Conservation (phyloP, 2,888 invertebrate genomes). For the Agrypnus murinus region DNA sequence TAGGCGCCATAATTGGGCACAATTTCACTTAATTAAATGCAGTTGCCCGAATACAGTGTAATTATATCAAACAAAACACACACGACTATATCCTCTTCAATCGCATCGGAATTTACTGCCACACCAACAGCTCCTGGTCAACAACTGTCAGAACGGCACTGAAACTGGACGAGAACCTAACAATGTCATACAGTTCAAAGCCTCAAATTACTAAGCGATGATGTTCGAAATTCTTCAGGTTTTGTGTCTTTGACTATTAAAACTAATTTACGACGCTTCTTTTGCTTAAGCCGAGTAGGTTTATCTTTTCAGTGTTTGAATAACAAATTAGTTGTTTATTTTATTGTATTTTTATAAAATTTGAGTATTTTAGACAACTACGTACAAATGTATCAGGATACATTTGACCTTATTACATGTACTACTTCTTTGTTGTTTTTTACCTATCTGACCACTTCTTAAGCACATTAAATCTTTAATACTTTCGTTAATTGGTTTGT, state of each 20-base stretch:
- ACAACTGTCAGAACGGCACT: slow-evolving; percentile 57
- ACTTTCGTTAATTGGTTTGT: background rate
- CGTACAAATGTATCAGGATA: no score
- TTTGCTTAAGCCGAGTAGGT: background rate
- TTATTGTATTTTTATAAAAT: slow-evolving; percentile 1
- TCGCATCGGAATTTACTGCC: slow-evolving; percentile 48
- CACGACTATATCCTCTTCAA: slow-evolving; percentile 22
- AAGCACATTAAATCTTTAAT: background rate
- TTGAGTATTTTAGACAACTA: no score
- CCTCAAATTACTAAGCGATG: slow-evolving; percentile 44
- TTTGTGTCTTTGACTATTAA: slow-evolving; percentile 11
- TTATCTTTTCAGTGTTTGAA: slow-evolving; percentile 22
- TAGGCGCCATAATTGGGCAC: slow-evolving; percentile 28
- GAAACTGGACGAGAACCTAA: slow-evolving; percentile 55
- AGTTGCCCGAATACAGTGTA: slow-evolving; percentile 1
- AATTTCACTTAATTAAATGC: slow-evolving; percentile 28
- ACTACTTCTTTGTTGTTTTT: no score
- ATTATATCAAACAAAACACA: slow-evolving; percentile 7
- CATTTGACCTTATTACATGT: no score
- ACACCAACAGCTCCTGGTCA: slow-evolving; percentile 56
- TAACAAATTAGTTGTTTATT: slow-evolving; percentile 32
- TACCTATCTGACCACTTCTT: no score
- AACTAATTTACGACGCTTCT: slow-evolving; percentile 17
- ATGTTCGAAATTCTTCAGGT: slow-evolving; percentile 34
- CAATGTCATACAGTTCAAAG: slow-evolving; percentile 50